These are phyloP conservation scores for Nycticryphes semicollaris DNA, from an alignment of 2,113 vertebrate species.

Conservation along the genomic window DNA sequence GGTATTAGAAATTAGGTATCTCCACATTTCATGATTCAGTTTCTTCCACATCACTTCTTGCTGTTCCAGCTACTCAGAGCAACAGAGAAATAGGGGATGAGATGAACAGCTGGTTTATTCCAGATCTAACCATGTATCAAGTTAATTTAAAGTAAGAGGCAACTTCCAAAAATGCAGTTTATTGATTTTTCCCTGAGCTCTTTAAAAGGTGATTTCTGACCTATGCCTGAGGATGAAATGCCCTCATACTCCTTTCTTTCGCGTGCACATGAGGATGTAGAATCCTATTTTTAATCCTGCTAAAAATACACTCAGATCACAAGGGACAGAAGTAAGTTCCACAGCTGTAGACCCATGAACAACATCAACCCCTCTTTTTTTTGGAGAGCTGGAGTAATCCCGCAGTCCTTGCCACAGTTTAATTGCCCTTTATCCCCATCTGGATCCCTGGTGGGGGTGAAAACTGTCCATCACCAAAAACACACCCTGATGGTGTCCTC, in stretches of 20 bases:
- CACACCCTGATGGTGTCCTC: neutral
- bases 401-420: neutral
- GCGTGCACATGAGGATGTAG: neutral
- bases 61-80: neutral
- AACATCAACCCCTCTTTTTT: neutral
- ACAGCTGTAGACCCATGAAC: neutral
- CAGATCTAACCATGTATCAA: neutral
- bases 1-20: neutral
- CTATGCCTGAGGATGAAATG: neutral
- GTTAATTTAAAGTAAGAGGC: neutral
- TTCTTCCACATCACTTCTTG: neutral
- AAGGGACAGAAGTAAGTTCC: neutral
- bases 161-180: neutral
- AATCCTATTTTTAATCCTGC: constrained; percentile 32
- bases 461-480: neutral
- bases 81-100: neutral
- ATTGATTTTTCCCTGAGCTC: neutral
- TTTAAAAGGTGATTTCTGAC: neutral
- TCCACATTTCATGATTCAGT: neutral
- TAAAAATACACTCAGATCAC: constrained; percentile 15
- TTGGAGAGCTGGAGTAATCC: neutral
- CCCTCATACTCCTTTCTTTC: neutral
- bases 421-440: neutral
- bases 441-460: neutral
- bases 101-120: neutral